These are phyloP conservation scores for Argyresthia albistria DNA, from an alignment of 2,888 invertebrate species.

Conservation along the genomic window DNA sequence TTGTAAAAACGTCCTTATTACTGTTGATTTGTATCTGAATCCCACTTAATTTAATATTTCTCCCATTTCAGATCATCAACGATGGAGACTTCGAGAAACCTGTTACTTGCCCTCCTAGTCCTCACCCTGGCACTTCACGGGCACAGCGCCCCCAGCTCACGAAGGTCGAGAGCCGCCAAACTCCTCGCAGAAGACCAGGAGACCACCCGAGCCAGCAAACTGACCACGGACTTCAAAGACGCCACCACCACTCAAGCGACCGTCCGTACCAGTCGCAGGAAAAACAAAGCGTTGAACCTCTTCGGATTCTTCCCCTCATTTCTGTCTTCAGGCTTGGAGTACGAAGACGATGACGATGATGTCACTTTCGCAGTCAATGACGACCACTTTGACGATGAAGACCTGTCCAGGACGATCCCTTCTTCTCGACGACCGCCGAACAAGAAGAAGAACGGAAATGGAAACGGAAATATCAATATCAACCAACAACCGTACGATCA, in stretches of 20 bases:
- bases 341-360: slow-evolving; percentile 56
- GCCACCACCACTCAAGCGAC: slow-evolving; percentile 34
- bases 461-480: slow-evolving; percentile 22
- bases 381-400: slow-evolving; percentile 56
- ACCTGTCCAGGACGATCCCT: slow-evolving; percentile 68
- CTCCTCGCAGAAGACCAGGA: slow-evolving; percentile 24
- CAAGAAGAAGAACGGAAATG: slow-evolving; percentile 59
- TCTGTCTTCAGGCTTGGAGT: slow-evolving; percentile 56
- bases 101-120: slow-evolving; percentile 34
- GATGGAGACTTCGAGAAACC: slow-evolving; percentile 37
- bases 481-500: slow-evolving; percentile 19
- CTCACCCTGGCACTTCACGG: slow-evolving; percentile 31
- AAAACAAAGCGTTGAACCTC: slow-evolving; percentile 64
- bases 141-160: slow-evolving; percentile 38
- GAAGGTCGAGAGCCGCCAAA: slow-evolving; percentile 42
- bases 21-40: not conserved
- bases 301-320: slow-evolving; percentile 63
- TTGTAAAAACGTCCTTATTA: not conserved
- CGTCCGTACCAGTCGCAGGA: slow-evolving; percentile 37
- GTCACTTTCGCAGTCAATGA: slow-evolving; percentile 68
- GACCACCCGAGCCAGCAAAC: slow-evolving; percentile 39
- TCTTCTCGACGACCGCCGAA: slow-evolving; percentile 52
- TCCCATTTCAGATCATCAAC: slow-evolving; percentile 35
- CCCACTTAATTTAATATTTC: not conserved
- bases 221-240: slow-evolving; percentile 50